Percentiles rank a stretch among this genome's conserved stretches.
phyloP scores from a whole-genome alignment of 2,113 vertebrate genomes.

The Lamprologus lemairii region DNA sequence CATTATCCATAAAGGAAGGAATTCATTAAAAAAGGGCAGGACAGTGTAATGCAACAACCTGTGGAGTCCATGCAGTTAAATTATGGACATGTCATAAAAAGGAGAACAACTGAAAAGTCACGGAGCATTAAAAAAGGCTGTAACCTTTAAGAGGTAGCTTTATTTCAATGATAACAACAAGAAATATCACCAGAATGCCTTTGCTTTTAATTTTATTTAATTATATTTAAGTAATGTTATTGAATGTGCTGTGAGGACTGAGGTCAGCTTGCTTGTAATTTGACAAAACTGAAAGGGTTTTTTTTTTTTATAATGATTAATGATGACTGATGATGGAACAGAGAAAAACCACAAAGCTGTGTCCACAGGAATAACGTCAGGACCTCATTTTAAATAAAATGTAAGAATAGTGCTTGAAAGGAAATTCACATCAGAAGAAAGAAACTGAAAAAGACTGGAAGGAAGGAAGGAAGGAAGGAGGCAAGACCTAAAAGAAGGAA shows the following conservation, averaged over 20 bases:
- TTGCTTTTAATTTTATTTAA: not conserved
- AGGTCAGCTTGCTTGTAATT: not conserved
- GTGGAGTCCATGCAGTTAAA: slow-evolving; percentile 21
- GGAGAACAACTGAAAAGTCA: not conserved
- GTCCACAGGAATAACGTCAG: not conserved
- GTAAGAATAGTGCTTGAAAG: not conserved
- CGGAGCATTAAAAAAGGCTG: not conserved
- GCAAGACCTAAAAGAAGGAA: not conserved
- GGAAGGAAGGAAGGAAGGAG: not conserved
- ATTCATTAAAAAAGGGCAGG: slow-evolving; percentile 28
- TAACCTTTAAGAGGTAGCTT: not conserved
- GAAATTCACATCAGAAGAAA: not conserved
- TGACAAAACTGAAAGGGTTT: not conserved
- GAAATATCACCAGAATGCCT: not conserved
- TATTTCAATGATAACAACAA: not conserved
- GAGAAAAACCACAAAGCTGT: not conserved
- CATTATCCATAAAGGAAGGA: slow-evolving; percentile 48
- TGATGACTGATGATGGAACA: not conserved
- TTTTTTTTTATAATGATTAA: not conserved
- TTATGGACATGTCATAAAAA: not conserved
- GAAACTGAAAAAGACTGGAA: not conserved
- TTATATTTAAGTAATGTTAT: not conserved
- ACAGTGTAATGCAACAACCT: slow-evolving; percentile 35
- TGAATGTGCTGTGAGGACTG: not conserved
- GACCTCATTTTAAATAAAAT: not conserved